Evolutionary conservation across 2,797 vertebrate genomes (phyloP).

Genomic region (Halcyon chelicuti): DNA sequence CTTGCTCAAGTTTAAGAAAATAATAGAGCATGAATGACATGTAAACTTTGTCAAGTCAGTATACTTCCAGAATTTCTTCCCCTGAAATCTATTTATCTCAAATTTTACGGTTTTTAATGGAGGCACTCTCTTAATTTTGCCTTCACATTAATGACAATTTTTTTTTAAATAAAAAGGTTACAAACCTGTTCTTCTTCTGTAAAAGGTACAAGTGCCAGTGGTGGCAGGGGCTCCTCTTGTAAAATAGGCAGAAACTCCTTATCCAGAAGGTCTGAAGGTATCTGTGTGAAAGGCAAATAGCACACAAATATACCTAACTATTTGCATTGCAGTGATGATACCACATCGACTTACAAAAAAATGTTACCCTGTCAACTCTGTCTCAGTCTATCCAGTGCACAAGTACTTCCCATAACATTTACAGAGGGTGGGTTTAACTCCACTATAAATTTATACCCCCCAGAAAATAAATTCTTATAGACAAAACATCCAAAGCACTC

Average conservation of each 20-base stretch:
- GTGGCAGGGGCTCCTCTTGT: conserved; percentile 96
- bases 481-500: background rate
- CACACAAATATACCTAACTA: background rate
- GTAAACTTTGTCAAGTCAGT: background rate
- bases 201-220: conserved; percentile 96
- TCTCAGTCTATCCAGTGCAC: background rate
- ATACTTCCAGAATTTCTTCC: background rate
- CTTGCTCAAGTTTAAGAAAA: background rate
- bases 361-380: background rate
- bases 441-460: background rate
- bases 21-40: background rate
- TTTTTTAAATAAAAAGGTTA: background rate
- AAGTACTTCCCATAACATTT: background rate
- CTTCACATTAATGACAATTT: background rate
- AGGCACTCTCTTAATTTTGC: background rate
- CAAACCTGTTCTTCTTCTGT: conserved; percentile 98
- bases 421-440: accelerated
- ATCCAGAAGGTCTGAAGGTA: conserved; percentile 96
- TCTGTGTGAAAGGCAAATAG: conserved; percentile 74
- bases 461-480: background rate
- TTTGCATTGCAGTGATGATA: background rate
- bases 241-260: conserved; percentile 98
- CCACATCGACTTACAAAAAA: background rate
- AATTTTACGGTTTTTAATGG: background rate
- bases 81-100: background rate